Conservation (phyloP, 1,140 invertebrate genomes). For the Drosophila ercepeae region DNA sequence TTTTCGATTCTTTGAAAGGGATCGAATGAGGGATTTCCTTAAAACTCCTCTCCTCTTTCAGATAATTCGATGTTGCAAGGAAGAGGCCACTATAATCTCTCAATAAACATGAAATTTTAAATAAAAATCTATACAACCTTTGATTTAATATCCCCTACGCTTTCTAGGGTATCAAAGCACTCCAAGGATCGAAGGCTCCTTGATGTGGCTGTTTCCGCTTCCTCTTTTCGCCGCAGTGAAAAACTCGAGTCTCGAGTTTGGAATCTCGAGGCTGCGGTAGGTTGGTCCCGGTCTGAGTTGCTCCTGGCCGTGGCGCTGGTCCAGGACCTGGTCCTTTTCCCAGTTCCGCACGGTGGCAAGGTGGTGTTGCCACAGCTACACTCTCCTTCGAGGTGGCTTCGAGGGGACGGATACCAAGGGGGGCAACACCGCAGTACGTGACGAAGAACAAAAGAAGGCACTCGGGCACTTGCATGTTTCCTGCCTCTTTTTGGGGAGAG, state of each 20-base stretch:
- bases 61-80: too few species aligned
- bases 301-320: not conserved
- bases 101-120: too few species aligned
- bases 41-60: not conserved
- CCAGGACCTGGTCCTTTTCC: not conserved
- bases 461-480: constrained; percentile 75
- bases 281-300: constrained; percentile 19
- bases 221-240: constrained; percentile 49
- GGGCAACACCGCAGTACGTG: constrained; percentile 78
- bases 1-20: not conserved
- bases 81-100: too few species aligned
- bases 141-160: not conserved
- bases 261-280: constrained; percentile 57
- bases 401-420: constrained; percentile 8
- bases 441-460: constrained; percentile 84
- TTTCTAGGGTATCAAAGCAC: constrained; percentile 19
- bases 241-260: constrained; percentile 60
- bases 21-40: not conserved
- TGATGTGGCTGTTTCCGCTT: constrained; percentile 71
- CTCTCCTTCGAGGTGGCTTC: constrained; percentile 8
- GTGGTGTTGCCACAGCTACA: constrained; percentile 34
- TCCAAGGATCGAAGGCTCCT: constrained; percentile 56
- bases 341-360: constrained; percentile 24
- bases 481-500: constrained; percentile 11
- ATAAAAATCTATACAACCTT: not conserved